A percentile compares a stretch with the other conserved stretches of the same genome.
phyloP scores from a whole-genome alignment of 2,888 invertebrate species.

The Sycophila texana region DNA sequence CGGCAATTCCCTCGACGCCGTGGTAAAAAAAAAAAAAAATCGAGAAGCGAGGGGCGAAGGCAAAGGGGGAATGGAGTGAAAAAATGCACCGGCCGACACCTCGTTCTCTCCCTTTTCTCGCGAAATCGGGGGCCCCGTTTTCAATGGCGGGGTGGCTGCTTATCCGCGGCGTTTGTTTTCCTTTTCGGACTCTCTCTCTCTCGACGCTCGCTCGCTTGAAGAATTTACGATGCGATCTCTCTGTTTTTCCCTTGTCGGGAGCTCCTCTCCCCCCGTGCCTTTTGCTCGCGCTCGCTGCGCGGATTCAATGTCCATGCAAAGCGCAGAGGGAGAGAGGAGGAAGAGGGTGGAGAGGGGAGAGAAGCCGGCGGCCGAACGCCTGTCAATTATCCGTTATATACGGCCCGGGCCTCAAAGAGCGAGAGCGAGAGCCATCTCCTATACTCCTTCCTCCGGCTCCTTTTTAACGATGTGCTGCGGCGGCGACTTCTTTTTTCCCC shows the following conservation, averaged over 20 bases:
- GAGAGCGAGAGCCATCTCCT: slow-evolving; percentile 19
- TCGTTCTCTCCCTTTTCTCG: slow-evolving; percentile 10
- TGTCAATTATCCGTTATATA: slow-evolving; percentile 76
- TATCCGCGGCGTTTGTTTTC: slow-evolving; percentile 50
- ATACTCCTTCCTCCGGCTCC: slow-evolving; percentile 56
- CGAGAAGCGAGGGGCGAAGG: not conserved
- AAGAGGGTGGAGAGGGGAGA: not conserved
- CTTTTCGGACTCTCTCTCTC: slow-evolving; percentile 44
- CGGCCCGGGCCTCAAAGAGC: slow-evolving; percentile 73
- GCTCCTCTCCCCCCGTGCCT: not conserved
- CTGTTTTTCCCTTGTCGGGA: slow-evolving; percentile 22
- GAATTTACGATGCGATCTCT: slow-evolving; percentile 55
- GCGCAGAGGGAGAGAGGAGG: slow-evolving; percentile 66
- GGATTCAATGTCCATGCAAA: slow-evolving; percentile 74
- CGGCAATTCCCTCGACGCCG: too few species aligned
- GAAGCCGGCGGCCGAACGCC: slow-evolving; percentile 64
- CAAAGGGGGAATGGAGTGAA: not conserved
- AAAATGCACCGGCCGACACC: slow-evolving; percentile 1
- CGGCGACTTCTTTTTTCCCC: not conserved
- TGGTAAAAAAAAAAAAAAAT: not conserved
- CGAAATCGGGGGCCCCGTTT: slow-evolving; percentile 19
- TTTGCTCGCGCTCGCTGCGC: not conserved
- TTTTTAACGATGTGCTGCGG: slow-evolving; percentile 71
- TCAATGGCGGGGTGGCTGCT: slow-evolving; percentile 23
- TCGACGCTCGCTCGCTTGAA: slow-evolving; percentile 16